phyloP scores from a whole-genome alignment of 2,888 invertebrate species.

The Germaria angustata region DNA sequence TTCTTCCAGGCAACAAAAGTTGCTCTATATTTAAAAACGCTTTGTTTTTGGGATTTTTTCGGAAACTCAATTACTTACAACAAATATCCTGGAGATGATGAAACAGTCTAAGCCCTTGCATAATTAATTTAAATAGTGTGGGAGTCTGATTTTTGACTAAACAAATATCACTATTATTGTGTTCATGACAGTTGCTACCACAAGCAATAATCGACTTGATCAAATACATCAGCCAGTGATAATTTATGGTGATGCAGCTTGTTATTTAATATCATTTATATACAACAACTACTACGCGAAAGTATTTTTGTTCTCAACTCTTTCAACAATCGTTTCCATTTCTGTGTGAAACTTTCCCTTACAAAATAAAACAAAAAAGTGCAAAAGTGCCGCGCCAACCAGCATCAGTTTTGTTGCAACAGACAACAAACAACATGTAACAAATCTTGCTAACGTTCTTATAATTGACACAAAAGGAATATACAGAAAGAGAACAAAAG shows the following conservation, averaged over 20 bases:
- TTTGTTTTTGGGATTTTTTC: no score
- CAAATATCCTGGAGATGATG: no score
- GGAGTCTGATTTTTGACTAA: no score
- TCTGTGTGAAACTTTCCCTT: neutral
- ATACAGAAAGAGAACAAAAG: neutral
- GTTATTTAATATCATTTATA: conserved; percentile 27
- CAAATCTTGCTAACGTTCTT: conserved; percentile 42
- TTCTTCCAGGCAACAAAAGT: no score
- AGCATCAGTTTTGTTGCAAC: conserved; percentile 3
- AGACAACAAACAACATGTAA: conserved; percentile 8
- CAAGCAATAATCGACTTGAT: neutral
- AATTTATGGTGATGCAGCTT: conserved; percentile 6
- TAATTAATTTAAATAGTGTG: no score
- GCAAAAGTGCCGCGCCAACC: neutral
- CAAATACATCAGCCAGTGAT: neutral
- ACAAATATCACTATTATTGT: no score
- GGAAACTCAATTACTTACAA: no score
- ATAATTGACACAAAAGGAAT: conserved; percentile 25
- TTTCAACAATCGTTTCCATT: neutral
- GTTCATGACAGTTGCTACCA: neutral
- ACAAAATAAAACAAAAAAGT: neutral
- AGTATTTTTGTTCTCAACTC: conserved; percentile 2
- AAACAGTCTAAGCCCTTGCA: no score
- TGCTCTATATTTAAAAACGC: no score
- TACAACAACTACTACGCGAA: conserved; percentile 8